Conservation (phyloP, 92 coral and sea anemone genomes). For the Desmophyllum pertusum region DNA sequence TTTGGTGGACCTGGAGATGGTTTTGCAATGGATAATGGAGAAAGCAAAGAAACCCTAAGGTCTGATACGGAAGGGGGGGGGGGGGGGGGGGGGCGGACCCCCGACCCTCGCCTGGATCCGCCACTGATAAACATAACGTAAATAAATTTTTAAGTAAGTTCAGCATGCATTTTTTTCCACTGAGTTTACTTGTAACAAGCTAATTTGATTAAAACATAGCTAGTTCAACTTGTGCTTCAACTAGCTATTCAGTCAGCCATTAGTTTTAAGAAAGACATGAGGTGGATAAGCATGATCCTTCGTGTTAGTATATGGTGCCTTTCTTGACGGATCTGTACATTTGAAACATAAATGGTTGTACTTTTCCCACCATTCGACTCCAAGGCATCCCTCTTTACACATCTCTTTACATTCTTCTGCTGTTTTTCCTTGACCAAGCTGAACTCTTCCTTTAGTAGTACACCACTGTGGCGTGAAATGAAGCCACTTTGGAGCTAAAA, state of each 20-base stretch:
- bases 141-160: no score
- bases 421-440: not conserved
- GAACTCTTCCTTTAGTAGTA: not conserved
- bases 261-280: slow-evolving; percentile 36
- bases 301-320: not conserved
- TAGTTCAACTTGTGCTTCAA: no score
- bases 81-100: no score
- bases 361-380: slow-evolving; percentile 40
- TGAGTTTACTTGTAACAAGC: no score
- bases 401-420: slow-evolving; percentile 25
- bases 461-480: slow-evolving; percentile 43
- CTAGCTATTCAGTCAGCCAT: not conserved
- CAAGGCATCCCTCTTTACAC: slow-evolving; percentile 13
- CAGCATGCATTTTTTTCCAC: no score
- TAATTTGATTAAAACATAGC: no score
- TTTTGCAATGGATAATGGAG: no score
- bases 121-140: no score
- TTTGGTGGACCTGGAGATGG: no score
- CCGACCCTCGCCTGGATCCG: no score
- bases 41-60: no score
- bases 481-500: slow-evolving; percentile 22
- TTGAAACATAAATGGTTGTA: not conserved
- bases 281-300: slow-evolving; percentile 14
- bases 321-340: slow-evolving; percentile 31
- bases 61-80: no score